phyloP scores from a whole-genome alignment of 2,888 invertebrate species.

The Physocephala rufipes region DNA sequence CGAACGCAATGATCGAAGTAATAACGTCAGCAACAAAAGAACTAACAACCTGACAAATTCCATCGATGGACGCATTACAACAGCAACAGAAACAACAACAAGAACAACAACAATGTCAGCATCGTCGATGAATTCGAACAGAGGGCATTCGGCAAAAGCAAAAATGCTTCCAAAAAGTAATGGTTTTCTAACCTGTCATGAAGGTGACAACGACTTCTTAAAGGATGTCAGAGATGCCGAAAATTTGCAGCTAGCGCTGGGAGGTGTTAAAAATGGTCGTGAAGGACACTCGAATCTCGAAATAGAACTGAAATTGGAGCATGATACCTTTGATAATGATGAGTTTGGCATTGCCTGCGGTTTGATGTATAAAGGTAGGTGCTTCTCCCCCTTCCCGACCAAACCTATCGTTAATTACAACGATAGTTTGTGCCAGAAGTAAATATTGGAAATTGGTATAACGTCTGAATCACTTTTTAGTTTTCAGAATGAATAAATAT shows the following conservation, averaged over 20 bases:
- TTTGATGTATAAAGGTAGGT: slow-evolving; percentile 57
- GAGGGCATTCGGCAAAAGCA: slow-evolving; percentile 6
- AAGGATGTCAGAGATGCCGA: slow-evolving; percentile 48
- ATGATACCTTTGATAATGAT: slow-evolving; percentile 55
- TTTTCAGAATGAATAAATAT: no score
- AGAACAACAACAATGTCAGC: slow-evolving; percentile 20
- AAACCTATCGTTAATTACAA: no score
- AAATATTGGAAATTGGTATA: no score
- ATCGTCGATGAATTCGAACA: neutral
- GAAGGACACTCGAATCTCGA: slow-evolving; percentile 28
- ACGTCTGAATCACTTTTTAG: no score
- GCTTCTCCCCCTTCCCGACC: no score
- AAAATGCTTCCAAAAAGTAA: slow-evolving; percentile 1
- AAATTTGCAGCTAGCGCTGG: slow-evolving; percentile 20
- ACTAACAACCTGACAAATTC: slow-evolving; percentile 13
- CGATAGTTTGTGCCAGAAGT: no score
- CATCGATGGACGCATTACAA: neutral
- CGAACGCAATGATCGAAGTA: slow-evolving; percentile 40
- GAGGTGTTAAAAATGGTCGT: slow-evolving; percentile 21
- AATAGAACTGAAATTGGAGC: slow-evolving; percentile 52
- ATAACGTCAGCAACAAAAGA: slow-evolving; percentile 32
- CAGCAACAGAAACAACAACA: neutral
- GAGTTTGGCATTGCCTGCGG: slow-evolving; percentile 52
- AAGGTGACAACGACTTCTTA: slow-evolving; percentile 49
- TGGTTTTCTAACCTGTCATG: slow-evolving; percentile 43